Evolutionary conservation across 2,113 vertebrate genomes (phyloP), one percentile per base, ranked within the genome.

Genomic region (Gobiocypris rarus): DNA sequence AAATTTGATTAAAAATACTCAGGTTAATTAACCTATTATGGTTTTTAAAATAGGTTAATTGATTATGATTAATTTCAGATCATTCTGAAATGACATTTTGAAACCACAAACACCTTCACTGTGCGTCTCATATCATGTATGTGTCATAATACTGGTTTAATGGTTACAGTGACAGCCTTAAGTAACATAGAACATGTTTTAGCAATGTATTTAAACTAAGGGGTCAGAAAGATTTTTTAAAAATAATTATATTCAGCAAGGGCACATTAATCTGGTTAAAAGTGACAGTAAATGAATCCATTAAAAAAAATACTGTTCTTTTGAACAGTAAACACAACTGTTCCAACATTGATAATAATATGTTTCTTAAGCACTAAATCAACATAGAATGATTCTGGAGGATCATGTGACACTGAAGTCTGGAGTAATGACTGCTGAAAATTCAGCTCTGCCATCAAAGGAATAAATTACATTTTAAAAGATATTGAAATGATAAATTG

Each of bases 11-110:
- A 34, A 34, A 65, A 31, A 65, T 22, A 69, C 38, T 69, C 17
- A 11, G 17, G 31, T 19, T 69, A 41, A 41, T 2, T 34, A 69
- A 69, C 8, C 65, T 41, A 69, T 41, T 69, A 22, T 22, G 17
- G 65, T 69, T 69, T 22, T 69, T 8, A 34, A 69, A 69, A 69
- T 38, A 69, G 65, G 65, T 38, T 50, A 15, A 74, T 26, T 50
- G 43, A 15, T 50, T 31, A 52, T 54, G 4, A 28, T 54, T 52
- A 1, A 54, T 15, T 52, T 75, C 17, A 3, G 45, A 31, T 28
- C 14, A 31, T 75, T 75, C 34, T 54, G 73, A 19, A 75, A 50
- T 54, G 52, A 8, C 8, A 31, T 54, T 75, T 75, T 54, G 73
- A 31, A 75, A 50, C 31, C 31, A 38, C 17, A 67, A 19, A 34